Percentiles rank a stretch among this genome's conserved stretches.
These are phyloP conservation scores for Marasmarcha lunaedactyla DNA, from an alignment of 2,888 invertebrate species.

Conservation along the genomic window DNA sequence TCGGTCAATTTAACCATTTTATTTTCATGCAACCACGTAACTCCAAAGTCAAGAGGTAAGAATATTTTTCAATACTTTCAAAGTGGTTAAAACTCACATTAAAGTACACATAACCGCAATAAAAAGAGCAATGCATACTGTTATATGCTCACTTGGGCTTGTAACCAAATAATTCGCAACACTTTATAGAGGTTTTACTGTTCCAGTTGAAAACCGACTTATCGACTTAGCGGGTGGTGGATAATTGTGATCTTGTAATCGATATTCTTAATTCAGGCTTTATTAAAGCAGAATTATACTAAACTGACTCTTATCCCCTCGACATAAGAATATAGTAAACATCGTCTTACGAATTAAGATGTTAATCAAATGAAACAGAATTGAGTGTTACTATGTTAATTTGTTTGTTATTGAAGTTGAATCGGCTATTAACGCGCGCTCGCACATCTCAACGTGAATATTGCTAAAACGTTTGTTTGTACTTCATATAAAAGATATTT, in stretches of 20 bases:
- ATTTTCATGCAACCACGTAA: too few relatives aligned
- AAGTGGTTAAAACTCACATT: conserved; percentile 12
- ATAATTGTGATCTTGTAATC: background rate
- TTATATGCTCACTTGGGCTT: conserved; percentile 21
- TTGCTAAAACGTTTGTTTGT: background rate
- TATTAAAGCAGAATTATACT: too few relatives aligned
- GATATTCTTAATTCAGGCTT: too few relatives aligned
- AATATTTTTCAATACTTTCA: conserved; percentile 10
- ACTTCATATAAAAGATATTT: background rate
- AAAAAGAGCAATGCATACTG: conserved; percentile 28
- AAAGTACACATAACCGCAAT: conserved; percentile 10
- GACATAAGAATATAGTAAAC: too few relatives aligned
- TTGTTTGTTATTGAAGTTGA: background rate
- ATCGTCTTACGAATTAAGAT: too few relatives aligned
- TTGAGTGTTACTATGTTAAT: background rate
- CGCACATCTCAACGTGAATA: background rate
- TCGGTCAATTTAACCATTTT: too few relatives aligned
- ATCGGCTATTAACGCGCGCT: background rate
- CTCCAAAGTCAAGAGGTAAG: too few relatives aligned
- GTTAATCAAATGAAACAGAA: too few relatives aligned
- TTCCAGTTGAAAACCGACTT: conserved; percentile 39
- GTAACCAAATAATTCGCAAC: conserved; percentile 53
- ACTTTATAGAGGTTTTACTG: conserved; percentile 42
- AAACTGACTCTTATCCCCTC: too few relatives aligned
- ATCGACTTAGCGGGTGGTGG: conserved; percentile 54